phyloP scores from a whole-genome alignment of 2,797 vertebrate species.

The Pseudochirops corinnae region DNA sequence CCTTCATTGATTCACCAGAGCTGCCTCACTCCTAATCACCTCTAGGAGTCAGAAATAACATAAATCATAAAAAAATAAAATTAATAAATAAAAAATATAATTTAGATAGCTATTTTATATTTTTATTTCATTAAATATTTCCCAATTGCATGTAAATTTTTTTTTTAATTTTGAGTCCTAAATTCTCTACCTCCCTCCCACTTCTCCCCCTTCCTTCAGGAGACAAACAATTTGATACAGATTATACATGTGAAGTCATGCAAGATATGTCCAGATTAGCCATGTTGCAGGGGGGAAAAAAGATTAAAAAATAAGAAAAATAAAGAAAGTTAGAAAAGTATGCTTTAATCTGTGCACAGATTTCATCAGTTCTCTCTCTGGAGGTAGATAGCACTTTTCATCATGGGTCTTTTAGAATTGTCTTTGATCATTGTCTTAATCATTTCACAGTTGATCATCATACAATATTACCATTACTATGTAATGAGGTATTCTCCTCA shows the following conservation, averaged over 20 bases:
- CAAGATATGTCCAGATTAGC: not conserved
- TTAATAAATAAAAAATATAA: not conserved
- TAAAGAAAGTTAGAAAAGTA: not conserved
- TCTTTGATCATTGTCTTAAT: not conserved
- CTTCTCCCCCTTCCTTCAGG: not conserved
- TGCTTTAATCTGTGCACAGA: not conserved
- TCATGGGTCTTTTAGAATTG: not conserved
- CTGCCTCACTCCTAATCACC: not conserved
- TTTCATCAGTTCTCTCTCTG: not conserved
- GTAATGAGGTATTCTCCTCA: not conserved
- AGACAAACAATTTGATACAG: not conserved
- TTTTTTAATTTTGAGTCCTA: too few relatives aligned
- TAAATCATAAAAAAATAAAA: too few relatives aligned
- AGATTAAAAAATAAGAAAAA: too few relatives aligned
- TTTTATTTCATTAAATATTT: not conserved
- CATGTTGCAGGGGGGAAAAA: not conserved
- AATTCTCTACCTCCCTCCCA: not conserved
- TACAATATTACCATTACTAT: not conserved
- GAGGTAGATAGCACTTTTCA: not conserved
- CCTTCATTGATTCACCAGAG: not conserved
- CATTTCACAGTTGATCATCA: not conserved
- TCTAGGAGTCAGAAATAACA: not conserved
- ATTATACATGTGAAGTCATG: not conserved
- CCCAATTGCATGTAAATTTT: too few relatives aligned
- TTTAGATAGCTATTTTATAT: too few relatives aligned